Base-by-base conservation (phyloP, 2,888 invertebrate genomes). In the Chelonus formosanus region DNA sequence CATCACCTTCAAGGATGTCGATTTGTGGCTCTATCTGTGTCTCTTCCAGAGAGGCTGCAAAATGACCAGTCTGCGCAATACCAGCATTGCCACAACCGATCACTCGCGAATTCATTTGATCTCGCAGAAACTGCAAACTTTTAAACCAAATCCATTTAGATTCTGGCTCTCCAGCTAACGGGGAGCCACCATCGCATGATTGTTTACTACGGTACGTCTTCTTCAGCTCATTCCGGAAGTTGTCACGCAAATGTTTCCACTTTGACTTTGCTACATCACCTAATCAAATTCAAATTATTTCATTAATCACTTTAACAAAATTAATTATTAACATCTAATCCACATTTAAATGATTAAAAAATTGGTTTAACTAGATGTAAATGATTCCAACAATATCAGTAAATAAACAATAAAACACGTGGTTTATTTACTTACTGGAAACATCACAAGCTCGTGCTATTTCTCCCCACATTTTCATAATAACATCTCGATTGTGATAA, bases 91-190 rank as follows among this genome's bases (percentile, higher is more conserved):
- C 68, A 7, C 70, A 71, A 56, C 70, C 71, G 65, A 78, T 78
- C 52, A 78, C 78, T 34, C 78, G 73, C 5, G 78, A 78, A 61
- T 78, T 78, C 78, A 78, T 78, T 68, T 78, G 78, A 64, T 78
- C 78, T 35, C 78, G 77, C 4, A 78, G 73, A 65, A 78, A 78
- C 56, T 76, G 76, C 8, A 78, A 68, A 63, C 76, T 78, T 69
- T 75, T 77, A 71, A 78, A 78, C 78, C 78, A 78, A 36, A 78
- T 77, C 78, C 78, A 78, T 53, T 78, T 78, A 35, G 78, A 78
- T 60, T 78, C 77, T 74, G 78, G 77, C 50, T 78, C 78, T 20
- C 1, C 20, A 34, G n/a, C 61, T 34, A 67, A 70, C 7, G 74
- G 73, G 8, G 68, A 59, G 44, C 67, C 60, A 53, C 75, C 75